Conservation (phyloP, 1,140 invertebrate genomes). For the Anastrepha obliqua region DNA sequence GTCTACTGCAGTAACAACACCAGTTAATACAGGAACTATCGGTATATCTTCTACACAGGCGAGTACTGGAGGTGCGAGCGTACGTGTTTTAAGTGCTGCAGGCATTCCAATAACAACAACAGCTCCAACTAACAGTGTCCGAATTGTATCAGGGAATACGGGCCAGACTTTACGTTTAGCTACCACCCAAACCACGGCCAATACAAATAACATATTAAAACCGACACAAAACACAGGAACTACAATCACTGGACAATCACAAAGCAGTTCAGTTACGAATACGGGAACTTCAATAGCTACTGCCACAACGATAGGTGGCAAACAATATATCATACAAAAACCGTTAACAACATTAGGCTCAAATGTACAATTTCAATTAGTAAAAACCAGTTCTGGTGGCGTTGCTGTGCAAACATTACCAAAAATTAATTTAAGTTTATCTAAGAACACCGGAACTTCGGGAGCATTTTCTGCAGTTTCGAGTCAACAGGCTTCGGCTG, state of each 20-base stretch:
- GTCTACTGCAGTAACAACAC: constrained; percentile 28
- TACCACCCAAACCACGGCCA: constrained; percentile 59
- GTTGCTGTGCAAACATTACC: constrained; percentile 70
- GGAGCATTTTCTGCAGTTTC: constrained; percentile 22
- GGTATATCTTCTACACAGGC: constrained; percentile 11
- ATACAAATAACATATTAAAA: constrained; percentile 63
- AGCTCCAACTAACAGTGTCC: constrained; percentile 58
- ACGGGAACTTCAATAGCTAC: constrained; percentile 45
- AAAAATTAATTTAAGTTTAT: constrained; percentile 70
- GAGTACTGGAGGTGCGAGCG: background rate
- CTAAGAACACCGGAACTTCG: constrained; percentile 67
- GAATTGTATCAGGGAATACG: constrained; percentile 61
- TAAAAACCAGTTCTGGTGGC: constrained; percentile 70
- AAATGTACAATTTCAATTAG: constrained; percentile 71
- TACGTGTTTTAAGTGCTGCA: constrained; percentile 61
- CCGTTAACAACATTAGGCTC: constrained; percentile 66
- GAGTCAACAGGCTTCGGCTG: constrained; percentile 27
- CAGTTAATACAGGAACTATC: constrained; percentile 37
- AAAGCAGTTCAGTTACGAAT: constrained; percentile 14
- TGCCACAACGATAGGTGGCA: constrained; percentile 66
- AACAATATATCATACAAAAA: constrained; percentile 72
- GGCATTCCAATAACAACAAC: constrained; percentile 61
- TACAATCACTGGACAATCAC: constrained; percentile 17
- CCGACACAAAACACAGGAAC: constrained; percentile 57
- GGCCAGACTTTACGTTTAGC: constrained; percentile 65